Conservation (phyloP, 2,113 vertebrate genomes). For the Parotia lawesii region DNA sequence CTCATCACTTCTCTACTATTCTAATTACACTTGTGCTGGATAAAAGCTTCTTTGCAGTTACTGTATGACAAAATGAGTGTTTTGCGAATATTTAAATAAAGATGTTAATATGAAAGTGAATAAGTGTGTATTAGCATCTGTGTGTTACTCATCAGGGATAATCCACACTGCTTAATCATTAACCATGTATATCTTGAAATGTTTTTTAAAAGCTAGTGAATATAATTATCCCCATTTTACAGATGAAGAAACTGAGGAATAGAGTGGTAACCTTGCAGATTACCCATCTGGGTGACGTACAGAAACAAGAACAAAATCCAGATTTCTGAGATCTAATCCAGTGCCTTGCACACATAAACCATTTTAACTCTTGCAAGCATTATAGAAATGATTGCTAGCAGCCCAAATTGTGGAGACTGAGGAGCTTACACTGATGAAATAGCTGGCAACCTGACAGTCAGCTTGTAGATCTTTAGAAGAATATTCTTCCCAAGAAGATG, state of each 20-base stretch:
- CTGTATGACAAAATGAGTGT: conserved; percentile 9
- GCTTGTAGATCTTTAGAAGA: not conserved
- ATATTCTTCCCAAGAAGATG: conserved; percentile 78
- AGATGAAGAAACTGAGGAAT: not conserved
- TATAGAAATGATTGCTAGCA: conserved; percentile 64
- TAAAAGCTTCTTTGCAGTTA: conserved; percentile 14
- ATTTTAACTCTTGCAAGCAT: not conserved
- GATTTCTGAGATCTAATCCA: not conserved
- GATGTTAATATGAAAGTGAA: not conserved
- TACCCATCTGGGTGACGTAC: not conserved
- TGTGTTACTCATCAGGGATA: not conserved
- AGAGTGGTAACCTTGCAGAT: not conserved
- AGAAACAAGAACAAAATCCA: not conserved
- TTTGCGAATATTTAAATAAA: conserved; percentile 24
- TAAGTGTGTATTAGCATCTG: not conserved
- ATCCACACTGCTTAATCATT: not conserved
- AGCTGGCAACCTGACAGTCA: conserved; percentile 55
- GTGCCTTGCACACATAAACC: conserved; percentile 49
- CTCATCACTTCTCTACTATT: not conserved
- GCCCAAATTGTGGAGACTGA: conserved; percentile 71
- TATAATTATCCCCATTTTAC: not conserved
- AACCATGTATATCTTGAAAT: not conserved
- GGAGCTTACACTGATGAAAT: conserved; percentile 73
- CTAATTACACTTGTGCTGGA: conserved; percentile 1
- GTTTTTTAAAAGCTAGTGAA: not conserved